Evolutionary conservation across 2,888 invertebrate genomes (phyloP), one percentile per base, ranked within the genome.

Genomic region (Cistogaster globosa): DNA sequence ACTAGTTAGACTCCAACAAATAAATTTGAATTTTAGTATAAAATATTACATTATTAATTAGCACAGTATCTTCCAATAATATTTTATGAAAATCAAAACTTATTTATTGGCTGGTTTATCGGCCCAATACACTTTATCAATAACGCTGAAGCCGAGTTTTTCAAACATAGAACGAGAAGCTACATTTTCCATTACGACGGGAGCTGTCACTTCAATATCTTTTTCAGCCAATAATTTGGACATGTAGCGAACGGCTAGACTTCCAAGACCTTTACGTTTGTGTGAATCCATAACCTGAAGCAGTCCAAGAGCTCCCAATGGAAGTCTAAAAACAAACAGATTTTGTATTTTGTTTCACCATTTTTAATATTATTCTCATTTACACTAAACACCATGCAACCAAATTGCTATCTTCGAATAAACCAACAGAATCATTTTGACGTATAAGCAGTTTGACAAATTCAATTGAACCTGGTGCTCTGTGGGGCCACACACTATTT

Each of bases 331-430:
- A 18, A 18, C n/a, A 18, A 32, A 32, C 7, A 53, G 20, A 53
- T 20, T 18, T 26, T 32, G 11, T 58, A 60, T 36, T 45, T 48
- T 18, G 1, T 7, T 38, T 38, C 38, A 32, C 7, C 12, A 16
- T 4, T 18, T 42, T 11, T 8, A 42, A 55, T 20, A 45, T 69
- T 60, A 5, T 6, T 36, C 14, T 22, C 20, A 65, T 58, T 55
- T 58, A 90, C 91, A 89, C 88, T 65, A 91, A 85, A 58, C 91
- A 90, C 92, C 92, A 92, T 1, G 89, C 91, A 2, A 92, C 81
- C 45, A 92, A 84, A 16, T 89, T 88, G 0, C 88, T 88, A 9
- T 79, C 63, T 0, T 78, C 89, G 55, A 87, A 91, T 0, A 89
- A 88, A 0, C 92, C 92, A 6, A 90, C 84, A 18, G 88, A 90